A percentile compares a stretch with the other conserved stretches of the same genome.
Evolutionary conservation across 2,113 vertebrate species (phyloP).

Genomic region (Osmerus mordax): DNA sequence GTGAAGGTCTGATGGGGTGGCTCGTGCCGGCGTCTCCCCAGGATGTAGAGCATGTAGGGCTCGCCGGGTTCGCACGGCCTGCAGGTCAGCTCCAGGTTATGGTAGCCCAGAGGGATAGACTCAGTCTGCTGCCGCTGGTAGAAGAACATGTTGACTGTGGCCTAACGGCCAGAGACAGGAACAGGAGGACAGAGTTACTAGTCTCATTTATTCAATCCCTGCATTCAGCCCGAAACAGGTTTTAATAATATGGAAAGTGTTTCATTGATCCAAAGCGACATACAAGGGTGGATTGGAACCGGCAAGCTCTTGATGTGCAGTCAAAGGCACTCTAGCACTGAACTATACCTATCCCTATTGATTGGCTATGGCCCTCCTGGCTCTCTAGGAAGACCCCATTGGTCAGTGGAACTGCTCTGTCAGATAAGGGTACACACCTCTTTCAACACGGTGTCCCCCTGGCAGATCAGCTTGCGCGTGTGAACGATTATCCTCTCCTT

Average conservation of each 20-base stretch:
- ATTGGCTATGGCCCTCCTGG: no score
- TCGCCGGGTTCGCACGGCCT: conserved; percentile 77
- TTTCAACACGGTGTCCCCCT: conserved; percentile 85
- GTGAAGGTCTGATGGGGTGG: conserved; percentile 58
- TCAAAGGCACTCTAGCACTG: no score
- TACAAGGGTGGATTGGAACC: background rate
- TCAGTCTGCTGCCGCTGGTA: conserved; percentile 77
- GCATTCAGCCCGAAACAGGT: no score
- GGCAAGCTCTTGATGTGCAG: no score
- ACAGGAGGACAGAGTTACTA: background rate
- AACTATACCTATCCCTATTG: no score
- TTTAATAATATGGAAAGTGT: no score
- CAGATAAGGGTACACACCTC: conserved; percentile 69
- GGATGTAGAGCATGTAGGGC: conserved; percentile 80
- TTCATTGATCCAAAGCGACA: background rate
- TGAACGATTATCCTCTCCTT: conserved; percentile 83
- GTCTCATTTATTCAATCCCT: background rate
- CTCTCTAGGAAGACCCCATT: no score
- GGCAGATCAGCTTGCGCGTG: conserved; percentile 84
- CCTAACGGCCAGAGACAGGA: conserved; percentile 62
- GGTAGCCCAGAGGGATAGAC: conserved; percentile 72
- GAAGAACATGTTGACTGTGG: conserved; percentile 85
- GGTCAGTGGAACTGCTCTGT: background rate
- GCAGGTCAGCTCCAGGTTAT: conserved; percentile 76
- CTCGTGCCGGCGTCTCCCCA: conserved; percentile 57